A percentile compares a stretch with the other conserved stretches of the same genome.
phyloP scores from a whole-genome alignment of 2,113 vertebrate species.

The Podarcis raffonei region DNA sequence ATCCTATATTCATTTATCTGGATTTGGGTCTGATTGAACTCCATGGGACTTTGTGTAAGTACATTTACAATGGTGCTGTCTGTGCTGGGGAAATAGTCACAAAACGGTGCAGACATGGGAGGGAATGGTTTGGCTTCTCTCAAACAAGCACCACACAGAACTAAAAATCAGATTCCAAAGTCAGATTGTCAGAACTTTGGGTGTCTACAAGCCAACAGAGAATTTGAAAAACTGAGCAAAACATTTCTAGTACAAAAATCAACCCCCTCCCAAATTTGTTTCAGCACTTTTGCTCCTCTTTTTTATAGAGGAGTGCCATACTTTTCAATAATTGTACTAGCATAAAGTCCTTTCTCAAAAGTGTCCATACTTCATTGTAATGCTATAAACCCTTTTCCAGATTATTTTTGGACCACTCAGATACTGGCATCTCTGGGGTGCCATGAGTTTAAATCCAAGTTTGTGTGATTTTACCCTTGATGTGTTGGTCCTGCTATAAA shows the following conservation, averaged over 20 bases:
- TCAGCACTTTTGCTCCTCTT: background rate
- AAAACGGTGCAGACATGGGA: background rate
- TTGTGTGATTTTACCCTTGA: background rate
- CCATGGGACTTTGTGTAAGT: too few relatives aligned
- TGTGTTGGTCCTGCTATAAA: background rate
- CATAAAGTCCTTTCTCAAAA: background rate
- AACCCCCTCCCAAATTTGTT: background rate
- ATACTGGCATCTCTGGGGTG: background rate
- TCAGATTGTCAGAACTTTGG: background rate
- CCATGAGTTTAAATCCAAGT: background rate
- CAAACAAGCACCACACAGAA: background rate
- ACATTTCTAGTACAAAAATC: background rate
- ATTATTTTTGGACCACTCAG: background rate
- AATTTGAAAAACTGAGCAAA: background rate
- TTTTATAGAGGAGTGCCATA: background rate
- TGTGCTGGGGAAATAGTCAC: background rate
- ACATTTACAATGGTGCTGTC: too few relatives aligned
- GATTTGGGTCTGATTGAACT: too few relatives aligned
- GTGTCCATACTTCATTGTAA: background rate
- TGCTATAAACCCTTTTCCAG: background rate
- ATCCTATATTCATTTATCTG: too few relatives aligned
- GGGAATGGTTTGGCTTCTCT: background rate
- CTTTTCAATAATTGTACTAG: background rate
- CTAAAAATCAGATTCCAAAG: background rate
- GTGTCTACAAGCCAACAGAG: background rate